phyloP scores from a whole-genome alignment of 2,113 vertebrate genomes.

The Pteropus alecto region DNA sequence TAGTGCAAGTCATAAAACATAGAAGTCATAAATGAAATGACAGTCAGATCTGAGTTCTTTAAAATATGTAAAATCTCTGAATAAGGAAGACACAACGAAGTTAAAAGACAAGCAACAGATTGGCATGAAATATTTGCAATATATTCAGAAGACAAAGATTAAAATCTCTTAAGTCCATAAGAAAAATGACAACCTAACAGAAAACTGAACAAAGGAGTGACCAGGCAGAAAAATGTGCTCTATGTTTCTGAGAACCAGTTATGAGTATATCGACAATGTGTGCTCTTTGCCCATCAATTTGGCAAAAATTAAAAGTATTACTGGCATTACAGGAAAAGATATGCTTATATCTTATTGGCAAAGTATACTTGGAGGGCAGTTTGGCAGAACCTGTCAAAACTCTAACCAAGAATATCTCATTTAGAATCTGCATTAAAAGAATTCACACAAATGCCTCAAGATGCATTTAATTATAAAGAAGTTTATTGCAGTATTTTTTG shows the following conservation, averaged over 20 bases:
- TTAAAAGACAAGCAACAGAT: background rate
- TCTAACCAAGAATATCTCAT: background rate
- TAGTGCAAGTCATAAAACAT: background rate
- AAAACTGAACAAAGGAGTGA: background rate
- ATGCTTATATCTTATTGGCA: background rate
- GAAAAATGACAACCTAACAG: background rate
- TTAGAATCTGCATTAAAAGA: background rate
- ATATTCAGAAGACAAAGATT: background rate
- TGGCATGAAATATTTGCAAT: background rate
- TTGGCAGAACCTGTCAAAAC: background rate
- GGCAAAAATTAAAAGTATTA: background rate
- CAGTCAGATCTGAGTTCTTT: background rate
- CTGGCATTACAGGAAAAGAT: too few species aligned
- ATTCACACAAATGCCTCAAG: background rate
- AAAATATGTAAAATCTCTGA: background rate
- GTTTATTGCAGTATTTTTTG: background rate
- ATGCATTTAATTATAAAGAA: background rate
- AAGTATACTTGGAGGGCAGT: background rate
- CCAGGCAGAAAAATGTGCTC: fast-evolving
- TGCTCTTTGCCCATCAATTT: background rate
- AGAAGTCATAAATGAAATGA: background rate
- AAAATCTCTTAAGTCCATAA: background rate
- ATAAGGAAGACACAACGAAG: background rate
- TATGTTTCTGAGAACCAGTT: fast-evolving
- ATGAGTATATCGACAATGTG: background rate